Evolutionary conservation across 2,113 vertebrate species (phyloP).

Genomic region (Rostratula benghalensis): DNA sequence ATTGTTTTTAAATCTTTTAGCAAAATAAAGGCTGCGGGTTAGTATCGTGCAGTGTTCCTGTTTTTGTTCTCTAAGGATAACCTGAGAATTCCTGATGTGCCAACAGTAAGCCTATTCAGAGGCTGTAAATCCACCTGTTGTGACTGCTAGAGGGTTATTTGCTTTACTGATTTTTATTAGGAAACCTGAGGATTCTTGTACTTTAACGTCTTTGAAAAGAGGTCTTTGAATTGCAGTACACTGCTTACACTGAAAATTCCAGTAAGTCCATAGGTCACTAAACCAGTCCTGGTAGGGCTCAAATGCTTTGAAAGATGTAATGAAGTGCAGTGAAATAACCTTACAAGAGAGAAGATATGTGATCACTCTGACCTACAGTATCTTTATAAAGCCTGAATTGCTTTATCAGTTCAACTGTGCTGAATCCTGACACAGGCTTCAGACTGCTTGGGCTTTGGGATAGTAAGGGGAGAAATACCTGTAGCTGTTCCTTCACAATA

Average conservation of each 20-base stretch:
- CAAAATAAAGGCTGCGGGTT: conserved; percentile 38
- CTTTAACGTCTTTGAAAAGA: conserved; percentile 68
- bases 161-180: conserved; percentile 78
- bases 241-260: conserved; percentile 53
- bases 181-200: conserved; percentile 76
- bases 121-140: conserved; percentile 76
- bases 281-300: not conserved
- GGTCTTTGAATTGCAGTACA: conserved; percentile 46
- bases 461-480: not conserved
- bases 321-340: not conserved
- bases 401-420: not conserved
- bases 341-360: not conserved
- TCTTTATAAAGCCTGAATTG: not conserved
- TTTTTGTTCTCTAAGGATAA: conserved; percentile 67
- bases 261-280: conserved; percentile 38
- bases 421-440: not conserved
- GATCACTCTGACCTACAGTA: not conserved
- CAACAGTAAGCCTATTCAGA: conserved; percentile 81
- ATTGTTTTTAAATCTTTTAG: conserved; percentile 40
- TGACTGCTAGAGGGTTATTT: conserved; percentile 74
- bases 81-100: conserved; percentile 64
- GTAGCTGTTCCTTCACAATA: not conserved
- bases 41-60: conserved; percentile 54
- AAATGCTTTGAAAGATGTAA: not conserved
- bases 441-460: not conserved